Percentiles rank a stretch among this genome's conserved stretches.
phyloP scores from a whole-genome alignment of 2,888 invertebrate genomes.

The Clivina fossor region DNA sequence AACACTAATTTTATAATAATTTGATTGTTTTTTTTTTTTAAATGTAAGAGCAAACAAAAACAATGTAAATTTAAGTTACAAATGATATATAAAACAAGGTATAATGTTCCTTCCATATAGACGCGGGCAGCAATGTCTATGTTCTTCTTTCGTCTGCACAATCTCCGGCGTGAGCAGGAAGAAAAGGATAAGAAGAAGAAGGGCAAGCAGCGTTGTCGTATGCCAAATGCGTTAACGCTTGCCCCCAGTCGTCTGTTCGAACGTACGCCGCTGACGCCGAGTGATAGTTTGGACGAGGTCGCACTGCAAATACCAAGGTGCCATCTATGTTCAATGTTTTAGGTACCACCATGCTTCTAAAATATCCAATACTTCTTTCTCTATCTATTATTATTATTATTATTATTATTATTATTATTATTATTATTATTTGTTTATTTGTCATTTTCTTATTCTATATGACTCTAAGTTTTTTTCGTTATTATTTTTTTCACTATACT shows the following conservation, averaged over 20 bases:
- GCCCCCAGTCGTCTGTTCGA: constrained; percentile 83
- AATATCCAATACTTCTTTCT: constrained; percentile 25
- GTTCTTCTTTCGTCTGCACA: constrained; percentile 94
- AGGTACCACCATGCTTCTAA: constrained; percentile 32
- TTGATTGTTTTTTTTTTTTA: too few species aligned
- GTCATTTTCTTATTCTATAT: not conserved
- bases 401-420: not conserved
- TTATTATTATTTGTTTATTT: not conserved
- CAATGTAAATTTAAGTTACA: too few species aligned
- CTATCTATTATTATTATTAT: constrained; percentile 1
- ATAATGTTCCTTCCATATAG: constrained; percentile 4
- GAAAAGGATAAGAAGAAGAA: constrained; percentile 63
- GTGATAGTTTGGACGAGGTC: constrained; percentile 89
- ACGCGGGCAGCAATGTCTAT: constrained; percentile 87
- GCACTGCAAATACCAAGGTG: constrained; percentile 92
- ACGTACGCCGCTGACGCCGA: constrained; percentile 78
- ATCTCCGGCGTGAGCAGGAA: constrained; percentile 83
- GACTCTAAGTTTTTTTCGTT: not conserved
- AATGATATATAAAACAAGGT: too few species aligned
- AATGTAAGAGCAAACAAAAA: too few species aligned
- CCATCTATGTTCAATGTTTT: constrained; percentile 34
- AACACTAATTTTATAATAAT: too few species aligned
- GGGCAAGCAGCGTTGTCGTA: constrained; percentile 45
- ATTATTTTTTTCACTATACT: not conserved
- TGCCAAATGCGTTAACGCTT: constrained; percentile 58